These are phyloP conservation scores for Metopia argyrocephala DNA, from an alignment of 2,888 invertebrate genomes.

Conservation along the genomic window DNA sequence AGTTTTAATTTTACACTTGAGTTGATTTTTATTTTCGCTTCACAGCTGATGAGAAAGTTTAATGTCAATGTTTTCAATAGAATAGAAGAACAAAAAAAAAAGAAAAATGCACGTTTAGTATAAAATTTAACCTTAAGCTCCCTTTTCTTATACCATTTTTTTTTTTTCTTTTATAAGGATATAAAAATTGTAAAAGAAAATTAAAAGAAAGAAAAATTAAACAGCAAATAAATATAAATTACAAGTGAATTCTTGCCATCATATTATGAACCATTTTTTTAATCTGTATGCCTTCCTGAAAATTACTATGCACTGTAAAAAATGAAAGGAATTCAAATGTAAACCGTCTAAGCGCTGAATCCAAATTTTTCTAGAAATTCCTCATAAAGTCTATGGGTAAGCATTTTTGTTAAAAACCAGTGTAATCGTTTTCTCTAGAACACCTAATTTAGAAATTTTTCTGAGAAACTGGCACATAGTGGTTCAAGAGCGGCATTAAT, in stretches of 20 bases:
- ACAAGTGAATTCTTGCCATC: neutral
- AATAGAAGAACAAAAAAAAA: neutral
- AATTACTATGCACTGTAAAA: too few relatives aligned
- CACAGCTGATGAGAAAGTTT: conserved; percentile 69
- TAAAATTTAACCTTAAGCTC: neutral
- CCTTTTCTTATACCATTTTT: neutral
- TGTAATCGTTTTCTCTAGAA: too few relatives aligned
- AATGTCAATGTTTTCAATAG: conserved; percentile 63
- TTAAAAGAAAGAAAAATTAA: conserved; percentile 29
- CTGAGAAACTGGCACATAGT: too few relatives aligned
- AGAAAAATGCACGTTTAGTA: neutral
- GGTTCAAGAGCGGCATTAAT: too few relatives aligned
- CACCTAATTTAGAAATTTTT: too few relatives aligned
- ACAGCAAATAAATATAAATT: neutral
- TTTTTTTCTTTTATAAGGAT: neutral
- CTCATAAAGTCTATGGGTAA: too few relatives aligned
- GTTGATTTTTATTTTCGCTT: conserved; percentile 71
- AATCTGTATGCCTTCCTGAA: too few relatives aligned
- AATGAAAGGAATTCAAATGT: too few relatives aligned
- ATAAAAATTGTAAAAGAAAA: conserved; percentile 35
- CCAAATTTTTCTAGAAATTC: too few relatives aligned
- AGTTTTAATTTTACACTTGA: conserved; percentile 78
- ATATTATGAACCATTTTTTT: too few relatives aligned
- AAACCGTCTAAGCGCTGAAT: too few relatives aligned
- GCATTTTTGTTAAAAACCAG: too few relatives aligned